These are phyloP conservation scores for Cotesia chilonis DNA, from an alignment of 1,140 invertebrate genomes.

Conservation along the genomic window DNA sequence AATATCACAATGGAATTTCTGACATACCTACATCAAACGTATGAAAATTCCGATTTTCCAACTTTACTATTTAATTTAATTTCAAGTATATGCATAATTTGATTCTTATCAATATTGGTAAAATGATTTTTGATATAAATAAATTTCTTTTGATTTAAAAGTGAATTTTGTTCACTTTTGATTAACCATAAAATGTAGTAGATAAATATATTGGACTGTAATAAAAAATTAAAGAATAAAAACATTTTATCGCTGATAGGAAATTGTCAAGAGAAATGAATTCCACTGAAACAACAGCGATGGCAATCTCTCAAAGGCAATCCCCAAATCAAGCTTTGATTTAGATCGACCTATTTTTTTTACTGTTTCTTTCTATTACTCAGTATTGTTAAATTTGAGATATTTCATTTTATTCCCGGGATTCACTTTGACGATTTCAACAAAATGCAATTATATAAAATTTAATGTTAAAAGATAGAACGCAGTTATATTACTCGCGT, in stretches of 20 bases:
- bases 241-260: not conserved
- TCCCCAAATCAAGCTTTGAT: conserved; percentile 33
- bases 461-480: no score
- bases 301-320: conserved; percentile 38
- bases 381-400: conserved; percentile 2
- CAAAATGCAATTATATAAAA: no score
- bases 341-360: conserved; percentile 1
- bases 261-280: conserved; percentile 33
- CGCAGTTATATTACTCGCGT: no score
- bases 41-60: no score
- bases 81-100: no score
- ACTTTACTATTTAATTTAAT: no score
- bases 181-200: conserved; percentile 26
- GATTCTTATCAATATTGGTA: no score
- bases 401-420: conserved; percentile 1
- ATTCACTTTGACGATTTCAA: no score
- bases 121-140: not conserved
- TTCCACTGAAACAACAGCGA: conserved; percentile 29
- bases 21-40: no score
- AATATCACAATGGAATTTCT: no score
- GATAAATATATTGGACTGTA: conserved; percentile 29
- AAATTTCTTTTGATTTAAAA: not conserved
- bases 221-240: conserved; percentile 26
- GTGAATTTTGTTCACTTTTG: not conserved
- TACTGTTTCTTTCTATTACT: not conserved